Percentiles rank a stretch among this genome's conserved stretches.
phyloP scores from a whole-genome alignment of 2,113 vertebrate genomes.

The Haliaeetus leucogaster region DNA sequence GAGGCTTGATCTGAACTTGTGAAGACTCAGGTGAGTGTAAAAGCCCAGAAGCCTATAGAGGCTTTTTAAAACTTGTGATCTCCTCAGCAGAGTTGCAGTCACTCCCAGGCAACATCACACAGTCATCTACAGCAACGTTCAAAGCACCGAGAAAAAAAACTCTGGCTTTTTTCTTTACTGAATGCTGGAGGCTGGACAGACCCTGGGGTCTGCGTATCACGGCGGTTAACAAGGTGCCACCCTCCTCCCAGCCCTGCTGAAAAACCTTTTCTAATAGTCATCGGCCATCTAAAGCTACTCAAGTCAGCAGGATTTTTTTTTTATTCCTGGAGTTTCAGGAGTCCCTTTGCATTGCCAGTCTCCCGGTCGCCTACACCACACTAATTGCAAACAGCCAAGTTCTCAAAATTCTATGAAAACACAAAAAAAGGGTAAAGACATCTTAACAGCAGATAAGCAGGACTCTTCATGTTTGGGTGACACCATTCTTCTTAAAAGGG shows the following conservation, averaged over 20 bases:
- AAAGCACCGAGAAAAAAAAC: neutral
- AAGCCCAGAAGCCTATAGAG: neutral
- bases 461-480: rapidly evolving
- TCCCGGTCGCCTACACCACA: neutral
- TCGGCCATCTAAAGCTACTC: neutral
- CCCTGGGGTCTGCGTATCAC: neutral
- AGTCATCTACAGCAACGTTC: neutral
- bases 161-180: neutral
- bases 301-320: neutral
- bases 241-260: neutral
- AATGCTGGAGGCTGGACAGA: neutral
- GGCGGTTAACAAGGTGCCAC: neutral
- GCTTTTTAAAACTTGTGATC: neutral
- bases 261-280: neutral
- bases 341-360: neutral
- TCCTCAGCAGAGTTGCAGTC: neutral
- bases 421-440: neutral
- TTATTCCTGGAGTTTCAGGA: neutral
- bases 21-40: neutral
- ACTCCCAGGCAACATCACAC: neutral
- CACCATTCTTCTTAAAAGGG: neutral
- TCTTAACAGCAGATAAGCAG: neutral
- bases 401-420: neutral
- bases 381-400: rapidly evolving
- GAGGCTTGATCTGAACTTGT: neutral